Conservation (phyloP, 2,113 vertebrate species). For the Opisthocomus hoazin region DNA sequence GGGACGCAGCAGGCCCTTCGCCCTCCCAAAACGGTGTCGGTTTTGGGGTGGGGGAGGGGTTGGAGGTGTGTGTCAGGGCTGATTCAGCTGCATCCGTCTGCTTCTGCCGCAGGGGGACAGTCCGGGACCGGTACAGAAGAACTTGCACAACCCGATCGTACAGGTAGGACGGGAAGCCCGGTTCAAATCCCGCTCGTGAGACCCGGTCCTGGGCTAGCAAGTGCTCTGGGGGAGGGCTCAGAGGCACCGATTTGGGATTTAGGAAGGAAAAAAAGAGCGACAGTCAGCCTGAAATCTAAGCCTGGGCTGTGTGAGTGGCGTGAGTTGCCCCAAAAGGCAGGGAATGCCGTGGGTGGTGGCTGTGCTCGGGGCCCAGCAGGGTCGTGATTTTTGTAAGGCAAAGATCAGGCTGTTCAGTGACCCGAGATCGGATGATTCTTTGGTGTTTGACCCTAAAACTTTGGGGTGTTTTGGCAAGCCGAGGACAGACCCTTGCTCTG, state of each 20-base stretch:
- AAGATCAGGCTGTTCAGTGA: too few relatives aligned
- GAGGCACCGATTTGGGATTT: accelerated
- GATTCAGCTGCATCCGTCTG: not conserved
- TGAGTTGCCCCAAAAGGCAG: not conserved
- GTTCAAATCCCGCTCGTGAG: not conserved
- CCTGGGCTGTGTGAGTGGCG: not conserved
- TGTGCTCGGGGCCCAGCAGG: accelerated
- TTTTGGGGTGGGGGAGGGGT: accelerated
- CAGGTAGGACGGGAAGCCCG: slow-evolving; percentile 60
- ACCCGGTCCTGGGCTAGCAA: not conserved
- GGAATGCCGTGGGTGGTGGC: accelerated
- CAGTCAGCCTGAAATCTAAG: not conserved
- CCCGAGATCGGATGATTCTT: not conserved
- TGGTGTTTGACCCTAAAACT: not conserved
- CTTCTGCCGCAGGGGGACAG: slow-evolving; percentile 71
- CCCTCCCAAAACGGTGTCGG: accelerated
- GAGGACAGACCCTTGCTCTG: too few relatives aligned
- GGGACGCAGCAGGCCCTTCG: accelerated
- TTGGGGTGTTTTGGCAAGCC: not conserved
- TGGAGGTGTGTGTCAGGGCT: not conserved
- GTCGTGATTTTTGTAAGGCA: not conserved
- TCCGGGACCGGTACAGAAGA: slow-evolving; percentile 81
- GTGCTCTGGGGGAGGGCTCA: not conserved
- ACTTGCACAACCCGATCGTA: slow-evolving; percentile 81
- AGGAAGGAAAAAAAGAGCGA: not conserved